Conservation (phyloP, 2,888 invertebrate species). For the Vanessa cardui region DNA sequence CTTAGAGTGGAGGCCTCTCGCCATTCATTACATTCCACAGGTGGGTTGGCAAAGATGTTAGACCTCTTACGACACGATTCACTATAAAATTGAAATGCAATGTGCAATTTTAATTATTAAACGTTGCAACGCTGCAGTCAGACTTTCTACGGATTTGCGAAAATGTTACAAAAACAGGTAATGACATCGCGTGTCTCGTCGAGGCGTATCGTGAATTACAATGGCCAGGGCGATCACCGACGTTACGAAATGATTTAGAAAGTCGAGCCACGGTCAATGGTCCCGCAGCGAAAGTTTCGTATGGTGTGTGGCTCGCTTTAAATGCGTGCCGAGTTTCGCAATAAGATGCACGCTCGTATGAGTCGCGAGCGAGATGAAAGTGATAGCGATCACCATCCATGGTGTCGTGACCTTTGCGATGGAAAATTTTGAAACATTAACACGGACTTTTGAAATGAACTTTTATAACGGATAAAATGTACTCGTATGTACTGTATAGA, state of each 20-base stretch:
- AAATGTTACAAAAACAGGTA: constrained; percentile 59
- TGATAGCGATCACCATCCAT: constrained; percentile 47
- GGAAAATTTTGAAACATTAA: constrained; percentile 21
- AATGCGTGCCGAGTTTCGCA: constrained; percentile 55
- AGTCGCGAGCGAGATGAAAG: constrained; percentile 55
- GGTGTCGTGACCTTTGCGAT: constrained; percentile 32
- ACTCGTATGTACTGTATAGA: too few relatives aligned
- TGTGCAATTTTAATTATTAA: constrained; percentile 29
- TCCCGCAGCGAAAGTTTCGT: constrained; percentile 75
- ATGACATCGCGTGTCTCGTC: constrained; percentile 73
- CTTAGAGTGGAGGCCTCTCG: constrained; percentile 37
- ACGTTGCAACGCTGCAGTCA: constrained; percentile 27
- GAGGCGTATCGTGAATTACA: constrained; percentile 76
- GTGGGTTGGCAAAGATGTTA: constrained; percentile 41
- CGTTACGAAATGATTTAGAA: constrained; percentile 80
- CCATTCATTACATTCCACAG: constrained; percentile 41
- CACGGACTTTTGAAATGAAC: not conserved
- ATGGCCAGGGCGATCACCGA: constrained; percentile 72
- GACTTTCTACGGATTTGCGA: constrained; percentile 74
- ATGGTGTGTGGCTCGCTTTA: constrained; percentile 58
- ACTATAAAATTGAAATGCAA: constrained; percentile 27
- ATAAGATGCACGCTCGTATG: constrained; percentile 41
- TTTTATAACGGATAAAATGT: too few relatives aligned
- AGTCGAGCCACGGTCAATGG: constrained; percentile 80
- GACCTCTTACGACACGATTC: constrained; percentile 28